Conservation (phyloP, 2,888 invertebrate species). For the Malacosoma neustria region DNA sequence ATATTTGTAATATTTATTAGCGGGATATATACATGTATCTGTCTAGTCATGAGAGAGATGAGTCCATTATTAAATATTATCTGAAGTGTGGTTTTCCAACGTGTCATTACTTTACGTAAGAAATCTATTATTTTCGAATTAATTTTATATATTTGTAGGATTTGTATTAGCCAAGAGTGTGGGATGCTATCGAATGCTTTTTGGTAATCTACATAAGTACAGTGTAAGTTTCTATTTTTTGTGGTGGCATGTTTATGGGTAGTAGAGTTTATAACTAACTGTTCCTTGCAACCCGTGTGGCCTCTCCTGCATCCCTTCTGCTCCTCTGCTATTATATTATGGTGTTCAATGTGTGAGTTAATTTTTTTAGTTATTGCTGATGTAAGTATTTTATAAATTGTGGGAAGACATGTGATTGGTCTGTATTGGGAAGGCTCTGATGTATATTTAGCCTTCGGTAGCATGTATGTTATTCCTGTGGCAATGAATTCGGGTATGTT, state of each 20-base stretch:
- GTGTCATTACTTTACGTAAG: conserved; percentile 3
- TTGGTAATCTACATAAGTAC: conserved; percentile 7
- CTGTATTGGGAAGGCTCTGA: conserved; percentile 9
- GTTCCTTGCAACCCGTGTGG: conserved; percentile 10
- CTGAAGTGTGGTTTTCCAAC: no score
- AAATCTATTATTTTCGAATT: conserved; percentile 6
- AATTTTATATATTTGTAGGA: conserved; percentile 9
- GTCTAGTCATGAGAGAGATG: no score
- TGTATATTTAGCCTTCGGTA: conserved; percentile 8
- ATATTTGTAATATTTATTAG: no score
- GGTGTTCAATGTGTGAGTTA: conserved; percentile 2
- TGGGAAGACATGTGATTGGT: conserved; percentile 6
- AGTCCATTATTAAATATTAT: no score
- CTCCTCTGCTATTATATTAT: conserved; percentile 7
- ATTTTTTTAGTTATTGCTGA: conserved; percentile 6
- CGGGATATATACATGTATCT: no score
- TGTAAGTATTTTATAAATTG: conserved; percentile 6
- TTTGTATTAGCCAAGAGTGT: conserved; percentile 7
- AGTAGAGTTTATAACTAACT: conserved; percentile 7
- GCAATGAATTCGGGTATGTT: conserved; percentile 9
- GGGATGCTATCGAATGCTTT: conserved; percentile 7
- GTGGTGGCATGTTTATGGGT: conserved; percentile 3
- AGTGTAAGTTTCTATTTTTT: conserved; percentile 3
- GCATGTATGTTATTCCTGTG: conserved; percentile 13
- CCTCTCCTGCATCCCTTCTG: conserved; percentile 4